Conservation (phyloP, 2,113 vertebrate genomes). For the Isichthys henryi region DNA sequence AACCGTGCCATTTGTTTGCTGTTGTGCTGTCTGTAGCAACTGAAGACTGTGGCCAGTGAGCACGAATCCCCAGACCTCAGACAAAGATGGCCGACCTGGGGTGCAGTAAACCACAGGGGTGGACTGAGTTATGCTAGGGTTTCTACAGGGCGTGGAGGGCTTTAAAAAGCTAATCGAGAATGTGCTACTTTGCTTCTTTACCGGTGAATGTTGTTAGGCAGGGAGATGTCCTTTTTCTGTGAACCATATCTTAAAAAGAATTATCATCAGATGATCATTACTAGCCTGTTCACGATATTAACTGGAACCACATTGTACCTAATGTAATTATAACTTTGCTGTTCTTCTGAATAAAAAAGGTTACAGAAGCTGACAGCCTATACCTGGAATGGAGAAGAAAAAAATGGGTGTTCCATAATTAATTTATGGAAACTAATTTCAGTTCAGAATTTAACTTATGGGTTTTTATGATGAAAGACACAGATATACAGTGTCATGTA, state of each 20-base stretch:
- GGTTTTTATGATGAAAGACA: neutral
- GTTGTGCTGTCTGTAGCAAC: slow-evolving; percentile 30
- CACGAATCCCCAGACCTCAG: slow-evolving; percentile 25
- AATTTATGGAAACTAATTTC: neutral
- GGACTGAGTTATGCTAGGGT: slow-evolving; percentile 28
- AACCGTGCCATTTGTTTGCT: slow-evolving; percentile 32
- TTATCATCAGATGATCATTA: slow-evolving; percentile 33
- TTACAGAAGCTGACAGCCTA: neutral
- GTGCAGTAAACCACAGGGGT: slow-evolving; percentile 32
- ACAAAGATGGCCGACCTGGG: slow-evolving; percentile 27
- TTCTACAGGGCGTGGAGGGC: slow-evolving; percentile 29
- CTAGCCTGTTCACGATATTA: slow-evolving; percentile 23
- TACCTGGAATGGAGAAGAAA: neutral
- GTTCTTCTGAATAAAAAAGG: slow-evolving; percentile 32
- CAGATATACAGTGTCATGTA: neutral
- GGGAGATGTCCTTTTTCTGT: slow-evolving; percentile 40
- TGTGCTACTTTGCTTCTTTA: slow-evolving; percentile 37
- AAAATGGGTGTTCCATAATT: neutral
- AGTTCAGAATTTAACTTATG: neutral
- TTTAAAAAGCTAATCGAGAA: slow-evolving; percentile 47
- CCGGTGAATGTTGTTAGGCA: slow-evolving; percentile 40
- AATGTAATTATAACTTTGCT: slow-evolving; percentile 44
- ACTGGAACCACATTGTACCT: slow-evolving; percentile 30
- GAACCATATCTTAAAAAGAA: slow-evolving; percentile 44
- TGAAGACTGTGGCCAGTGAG: slow-evolving; percentile 16